These are phyloP conservation scores for Xestia xanthographa DNA, from an alignment of 2,888 invertebrate genomes.

Conservation along the genomic window DNA sequence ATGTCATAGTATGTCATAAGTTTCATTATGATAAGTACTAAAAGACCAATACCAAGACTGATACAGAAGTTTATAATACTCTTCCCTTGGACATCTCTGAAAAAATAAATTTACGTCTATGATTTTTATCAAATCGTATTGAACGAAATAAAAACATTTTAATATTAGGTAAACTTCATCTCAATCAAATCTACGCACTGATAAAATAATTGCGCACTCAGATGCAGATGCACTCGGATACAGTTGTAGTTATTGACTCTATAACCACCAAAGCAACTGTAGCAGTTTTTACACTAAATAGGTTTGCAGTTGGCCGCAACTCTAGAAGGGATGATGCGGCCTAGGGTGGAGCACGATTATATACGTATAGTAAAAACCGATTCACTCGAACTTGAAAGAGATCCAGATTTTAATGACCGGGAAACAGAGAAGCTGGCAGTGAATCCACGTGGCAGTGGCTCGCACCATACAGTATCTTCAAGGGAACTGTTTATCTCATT, in stretches of 20 bases:
- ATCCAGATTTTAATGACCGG: not conserved
- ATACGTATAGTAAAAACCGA: not conserved
- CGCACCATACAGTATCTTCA: not conserved
- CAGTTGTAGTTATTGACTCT: too few relatives aligned
- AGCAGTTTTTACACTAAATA: not conserved
- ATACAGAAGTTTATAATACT: conserved; percentile 82
- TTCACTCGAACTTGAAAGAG: not conserved
- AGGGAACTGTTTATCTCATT: not conserved
- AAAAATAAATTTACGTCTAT: conserved; percentile 53
- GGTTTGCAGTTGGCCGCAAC: not conserved
- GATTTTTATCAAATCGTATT: not conserved
- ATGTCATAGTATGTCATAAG: conserved; percentile 77
- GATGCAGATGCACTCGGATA: too few relatives aligned
- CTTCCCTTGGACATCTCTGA: conserved; percentile 85
- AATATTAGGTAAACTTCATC: not conserved
- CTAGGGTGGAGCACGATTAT: not conserved
- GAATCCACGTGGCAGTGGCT: not conserved
- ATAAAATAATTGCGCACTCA: not conserved
- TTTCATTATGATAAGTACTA: conserved; percentile 78
- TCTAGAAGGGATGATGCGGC: not conserved
- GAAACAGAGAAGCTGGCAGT: not conserved
- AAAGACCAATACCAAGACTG: conserved; percentile 78
- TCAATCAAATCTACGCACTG: not conserved
- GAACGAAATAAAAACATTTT: not conserved
- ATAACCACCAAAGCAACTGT: too few relatives aligned